A percentile compares a stretch with the other conserved stretches of the same genome.
Conservation (phyloP, 2,797 vertebrate species). For the Enteromius unitaeniatus region DNA sequence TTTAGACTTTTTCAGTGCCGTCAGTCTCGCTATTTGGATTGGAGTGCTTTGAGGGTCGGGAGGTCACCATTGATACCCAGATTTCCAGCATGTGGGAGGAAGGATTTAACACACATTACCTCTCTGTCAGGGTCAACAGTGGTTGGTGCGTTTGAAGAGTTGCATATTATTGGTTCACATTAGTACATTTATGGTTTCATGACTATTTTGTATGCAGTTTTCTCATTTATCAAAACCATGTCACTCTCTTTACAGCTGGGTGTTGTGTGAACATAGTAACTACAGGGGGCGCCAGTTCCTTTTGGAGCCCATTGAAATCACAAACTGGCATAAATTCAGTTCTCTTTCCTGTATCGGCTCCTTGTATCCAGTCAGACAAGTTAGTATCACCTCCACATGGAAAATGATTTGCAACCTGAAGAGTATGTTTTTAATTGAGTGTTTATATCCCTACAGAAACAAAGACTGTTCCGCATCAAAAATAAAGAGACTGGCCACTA, state of each 20-base stretch:
- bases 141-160: constrained; percentile 73
- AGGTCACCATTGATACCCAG: constrained; percentile 82
- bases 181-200: constrained; percentile 65
- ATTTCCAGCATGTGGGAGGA: constrained; percentile 83
- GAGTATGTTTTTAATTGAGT: background rate
- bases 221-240: background rate
- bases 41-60: constrained; percentile 92
- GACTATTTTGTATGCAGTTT: background rate
- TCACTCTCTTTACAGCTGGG: constrained; percentile 82
- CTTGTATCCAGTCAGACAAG: constrained; percentile 90
- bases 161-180: constrained; percentile 11
- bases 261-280: constrained; percentile 90
- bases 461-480: constrained; percentile 85
- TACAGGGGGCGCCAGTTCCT: constrained; percentile 95
- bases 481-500: constrained; percentile 80
- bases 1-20: constrained; percentile 86
- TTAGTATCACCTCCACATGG: constrained; percentile 56
- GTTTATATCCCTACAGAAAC: constrained; percentile 74
- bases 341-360: constrained; percentile 86
- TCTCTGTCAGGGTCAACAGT: constrained; percentile 88
- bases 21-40: constrained; percentile 90
- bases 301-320: constrained; percentile 87
- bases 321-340: constrained; percentile 94
- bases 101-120: constrained; percentile 90
- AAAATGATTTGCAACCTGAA: background rate